Evolutionary conservation across 2,797 vertebrate genomes (phyloP).

Genomic region (Cottoperca gobio): DNA sequence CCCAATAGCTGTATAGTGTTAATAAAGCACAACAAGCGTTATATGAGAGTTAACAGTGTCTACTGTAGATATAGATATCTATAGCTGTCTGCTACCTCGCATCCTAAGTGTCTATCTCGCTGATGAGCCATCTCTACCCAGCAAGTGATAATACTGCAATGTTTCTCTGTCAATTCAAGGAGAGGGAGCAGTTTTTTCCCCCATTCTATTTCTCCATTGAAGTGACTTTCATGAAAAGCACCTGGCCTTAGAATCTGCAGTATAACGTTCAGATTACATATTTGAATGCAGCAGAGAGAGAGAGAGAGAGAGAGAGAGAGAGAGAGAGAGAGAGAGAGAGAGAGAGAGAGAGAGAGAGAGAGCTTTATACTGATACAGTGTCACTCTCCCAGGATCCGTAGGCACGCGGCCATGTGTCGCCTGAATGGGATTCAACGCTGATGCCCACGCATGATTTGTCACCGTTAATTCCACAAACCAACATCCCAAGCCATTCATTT

Average conservation of each 20-base stretch:
- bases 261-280: conserved; percentile 64
- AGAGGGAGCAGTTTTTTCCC: conserved; percentile 20
- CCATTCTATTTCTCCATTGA: conserved; percentile 25
- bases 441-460: conserved; percentile 70
- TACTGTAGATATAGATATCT: background rate
- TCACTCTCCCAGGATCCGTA: conserved; percentile 58
- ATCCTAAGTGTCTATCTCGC: background rate
- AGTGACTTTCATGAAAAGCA: conserved; percentile 30
- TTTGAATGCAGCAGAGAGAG: conserved; percentile 57
- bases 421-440: conserved; percentile 59
- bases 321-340: conserved; percentile 17
- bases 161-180: conserved; percentile 22
- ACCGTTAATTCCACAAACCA: conserved; percentile 71
- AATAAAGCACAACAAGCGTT: background rate
- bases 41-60: background rate
- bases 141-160: conserved; percentile 6
- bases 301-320: conserved; percentile 26
- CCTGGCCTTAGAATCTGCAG: conserved; percentile 43
- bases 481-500: conserved; percentile 60
- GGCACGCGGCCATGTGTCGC: conserved; percentile 39
- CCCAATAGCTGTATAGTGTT: background rate
- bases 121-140: background rate
- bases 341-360: conserved; percentile 35
- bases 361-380: conserved; percentile 65
- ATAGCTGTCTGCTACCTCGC: background rate